These are phyloP conservation scores for Laothoe populi DNA, from an alignment of 2,888 invertebrate genomes.

Conservation along the genomic window DNA sequence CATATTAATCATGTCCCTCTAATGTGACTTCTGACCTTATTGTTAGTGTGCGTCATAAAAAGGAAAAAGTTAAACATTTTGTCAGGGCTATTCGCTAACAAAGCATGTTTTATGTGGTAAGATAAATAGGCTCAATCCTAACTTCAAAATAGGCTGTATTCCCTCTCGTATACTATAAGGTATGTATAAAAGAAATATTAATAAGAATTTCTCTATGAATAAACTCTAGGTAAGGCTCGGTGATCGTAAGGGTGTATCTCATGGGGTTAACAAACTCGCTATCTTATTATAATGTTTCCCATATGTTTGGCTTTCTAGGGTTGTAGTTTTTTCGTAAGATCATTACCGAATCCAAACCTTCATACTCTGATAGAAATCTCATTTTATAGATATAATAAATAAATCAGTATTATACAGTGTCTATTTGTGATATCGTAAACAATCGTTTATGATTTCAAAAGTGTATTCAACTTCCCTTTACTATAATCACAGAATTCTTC, in stretches of 20 bases:
- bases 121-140: slow-evolving; percentile 14
- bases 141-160: slow-evolving; percentile 5
- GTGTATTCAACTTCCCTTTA: no score
- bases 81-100: not conserved
- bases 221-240: slow-evolving; percentile 46
- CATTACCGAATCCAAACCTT: slow-evolving; percentile 14
- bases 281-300: slow-evolving; percentile 47
- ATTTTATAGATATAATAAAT: no score
- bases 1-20: no score
- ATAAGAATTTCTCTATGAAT: slow-evolving; percentile 49
- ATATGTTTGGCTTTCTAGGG: slow-evolving; percentile 43
- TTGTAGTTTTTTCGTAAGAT: slow-evolving; percentile 51
- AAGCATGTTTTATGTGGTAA: not conserved
- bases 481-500: no score
- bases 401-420: no score
- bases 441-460: no score
- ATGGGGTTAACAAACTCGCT: slow-evolving; percentile 55
- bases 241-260: slow-evolving; percentile 48
- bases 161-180: slow-evolving; percentile 38
- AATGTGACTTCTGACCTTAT: not conserved
- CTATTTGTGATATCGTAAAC: no score
- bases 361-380: not conserved
- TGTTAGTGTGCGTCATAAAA: not conserved
- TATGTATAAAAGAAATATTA: slow-evolving; percentile 49
- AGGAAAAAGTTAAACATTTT: not conserved